Evolutionary conservation across 2,113 vertebrate genomes (phyloP).

Genomic region (Herpetotheres cachinnans): DNA sequence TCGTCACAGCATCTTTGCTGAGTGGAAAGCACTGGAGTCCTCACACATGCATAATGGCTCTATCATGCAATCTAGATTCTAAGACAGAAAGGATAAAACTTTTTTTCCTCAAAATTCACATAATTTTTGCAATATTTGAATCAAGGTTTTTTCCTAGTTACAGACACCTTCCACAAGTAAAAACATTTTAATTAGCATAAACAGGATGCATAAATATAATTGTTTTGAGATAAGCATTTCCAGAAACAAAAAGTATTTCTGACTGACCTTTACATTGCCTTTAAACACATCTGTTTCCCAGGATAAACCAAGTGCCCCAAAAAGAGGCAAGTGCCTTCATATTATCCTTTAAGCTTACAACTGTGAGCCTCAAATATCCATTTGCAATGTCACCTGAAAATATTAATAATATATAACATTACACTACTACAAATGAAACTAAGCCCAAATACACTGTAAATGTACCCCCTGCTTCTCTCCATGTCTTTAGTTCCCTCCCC

Average conservation of each 20-base stretch:
- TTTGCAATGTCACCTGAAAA: conserved; percentile 73
- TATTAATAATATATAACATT: neutral
- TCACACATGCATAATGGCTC: neutral
- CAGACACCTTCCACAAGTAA: neutral
- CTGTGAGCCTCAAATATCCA: conserved; percentile 69
- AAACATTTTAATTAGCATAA: neutral
- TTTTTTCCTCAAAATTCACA: neutral
- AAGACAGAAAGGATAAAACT: neutral
- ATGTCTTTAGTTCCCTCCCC: neutral
- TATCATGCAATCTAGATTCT: neutral
- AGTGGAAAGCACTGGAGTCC: neutral
- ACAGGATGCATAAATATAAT: neutral
- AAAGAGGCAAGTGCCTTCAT: conserved; percentile 68
- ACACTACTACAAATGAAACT: neutral
- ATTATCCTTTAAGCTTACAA: conserved; percentile 62
- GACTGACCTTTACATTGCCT: conserved; percentile 75
- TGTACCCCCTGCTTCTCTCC: neutral
- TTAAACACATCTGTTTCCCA: conserved; percentile 70
- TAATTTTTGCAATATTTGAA: neutral
- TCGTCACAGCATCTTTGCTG: neutral
- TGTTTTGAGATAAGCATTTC: neutral
- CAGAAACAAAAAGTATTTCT: neutral
- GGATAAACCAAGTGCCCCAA: conserved; percentile 66
- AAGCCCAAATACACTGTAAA: neutral
- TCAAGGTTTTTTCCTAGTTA: neutral